phyloP scores from a whole-genome alignment of 2,888 invertebrate species.

The Taphrorychus bicolor region DNA sequence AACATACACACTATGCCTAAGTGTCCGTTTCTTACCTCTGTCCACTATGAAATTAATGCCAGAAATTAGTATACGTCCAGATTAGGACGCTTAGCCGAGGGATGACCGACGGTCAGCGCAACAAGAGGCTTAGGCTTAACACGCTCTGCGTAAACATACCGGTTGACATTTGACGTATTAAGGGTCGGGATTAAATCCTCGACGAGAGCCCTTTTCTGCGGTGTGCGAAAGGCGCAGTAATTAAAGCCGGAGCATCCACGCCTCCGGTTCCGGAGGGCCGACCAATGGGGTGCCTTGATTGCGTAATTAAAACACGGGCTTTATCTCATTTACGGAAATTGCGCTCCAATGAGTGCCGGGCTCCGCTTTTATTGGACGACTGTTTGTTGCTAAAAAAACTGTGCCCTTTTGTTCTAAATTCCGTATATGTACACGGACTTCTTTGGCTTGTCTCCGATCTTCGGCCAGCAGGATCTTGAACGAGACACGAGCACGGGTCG shows the following conservation, averaged over 20 bases:
- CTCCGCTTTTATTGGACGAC: conserved; percentile 20
- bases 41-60: not conserved
- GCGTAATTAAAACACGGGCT: conserved; percentile 57
- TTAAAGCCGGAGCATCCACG: conserved; percentile 55
- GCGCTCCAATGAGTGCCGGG: conserved; percentile 17
- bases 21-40: not conserved
- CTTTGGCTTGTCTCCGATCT: not conserved
- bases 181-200: not conserved
- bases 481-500: not conserved
- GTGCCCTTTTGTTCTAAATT: not conserved
- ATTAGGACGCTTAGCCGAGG: not conserved
- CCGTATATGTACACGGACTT: no score
- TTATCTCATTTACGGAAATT: conserved; percentile 36
- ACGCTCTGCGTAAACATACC: not conserved
- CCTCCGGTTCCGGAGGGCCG: conserved; percentile 43
- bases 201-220: conserved; percentile 9
- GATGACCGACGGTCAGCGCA: not conserved
- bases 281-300: conserved; percentile 58
- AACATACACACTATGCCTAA: not conserved
- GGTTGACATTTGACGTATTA: not conserved
- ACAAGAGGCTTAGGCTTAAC: not conserved
- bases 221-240: conserved; percentile 50
- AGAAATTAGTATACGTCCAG: not conserved
- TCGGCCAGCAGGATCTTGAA: not conserved
- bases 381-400: no score